Evolutionary conservation across 2,797 vertebrate species (phyloP), one percentile per base, ranked within the genome.

Genomic region (Carapus acus): DNA sequence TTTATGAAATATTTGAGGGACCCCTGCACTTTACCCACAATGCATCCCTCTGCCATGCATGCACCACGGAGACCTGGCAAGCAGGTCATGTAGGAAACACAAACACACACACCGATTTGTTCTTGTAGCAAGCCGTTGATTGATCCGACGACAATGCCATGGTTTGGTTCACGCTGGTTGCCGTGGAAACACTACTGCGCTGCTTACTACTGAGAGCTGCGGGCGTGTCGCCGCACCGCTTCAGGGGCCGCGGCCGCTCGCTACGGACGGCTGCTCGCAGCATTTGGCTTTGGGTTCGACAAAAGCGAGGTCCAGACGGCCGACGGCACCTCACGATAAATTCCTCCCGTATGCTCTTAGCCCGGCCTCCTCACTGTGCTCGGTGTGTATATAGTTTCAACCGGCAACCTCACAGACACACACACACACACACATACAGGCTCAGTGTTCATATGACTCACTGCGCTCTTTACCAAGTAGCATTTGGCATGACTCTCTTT

Each of bases 1-100:
- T 72, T 71, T 72, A 83, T 64, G 71, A 83, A 58, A 40, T 67
- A 78, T 63, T 69, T 12, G 50, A 82, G 82, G 82, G 83, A 86
- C 71, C 84, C 80, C 80, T 76, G 88, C 87, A 88, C 88, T 88
- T 88, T 89, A 89, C 78, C 82, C 80, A 80, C 65, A 76, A 80
- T 69, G 40, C 76, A 71, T 76, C 77, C 66, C 49, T 68, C 60
- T 67, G 58, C 65, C 56, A n/a, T 33, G 49, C 56, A 16, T 50
- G 44, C 15, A 49, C 66, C 20, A 66, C 65, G 77, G 67, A 43
- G 41, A 75, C 67, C 68, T 63, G 72, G 74, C 62, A 79, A 33
- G 65, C 54, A 76, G 27, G 24, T 60, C 36, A n/a, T 7, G 8
- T n/a, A 36, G 34, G 34, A 36, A 7, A 33, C 12, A 27, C 24